Base-by-base conservation (phyloP, 1,140 invertebrate genomes). In the Zeugodacus cucurbitae region DNA sequence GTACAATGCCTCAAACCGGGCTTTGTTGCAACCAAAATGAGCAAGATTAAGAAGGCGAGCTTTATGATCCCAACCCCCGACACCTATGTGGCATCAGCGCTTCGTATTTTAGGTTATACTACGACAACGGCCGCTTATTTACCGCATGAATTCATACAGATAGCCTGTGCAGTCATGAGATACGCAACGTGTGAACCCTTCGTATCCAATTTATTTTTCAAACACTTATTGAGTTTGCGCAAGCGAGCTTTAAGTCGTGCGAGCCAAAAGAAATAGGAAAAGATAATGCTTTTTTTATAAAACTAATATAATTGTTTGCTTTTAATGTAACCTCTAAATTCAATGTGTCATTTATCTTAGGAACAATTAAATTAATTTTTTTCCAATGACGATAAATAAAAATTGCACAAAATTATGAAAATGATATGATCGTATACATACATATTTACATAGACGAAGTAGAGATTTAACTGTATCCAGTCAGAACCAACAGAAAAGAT, bases 21-120 rank as follows among this genome's bases (percentile, higher is more conserved):
- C 32, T 98, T 97, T 90, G 98, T 99, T 0, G 97, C 97, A 6
- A 98, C 98, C 0, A 99, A 98, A 90, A 98, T 99, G 98, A 97
- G 97, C 29, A 97, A 97, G 91, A 97, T 99, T 87, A 95, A 95
- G 57, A 96, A 95, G 89, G 94, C 97, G n/a, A 96, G 96, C 3
- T 95, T 97, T 93, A 96, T 97, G 94, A 96, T 96, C 20, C 98
- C 98, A 1, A 95, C 95, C 0, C 96, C 98, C 0, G 94, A 96
- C 3, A 95, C 94, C 20, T 99, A 96, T 94, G 98, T 98, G 6
- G 94, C 95, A 86, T 95, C 96, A 1, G 96, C 97, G 0, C 93
- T 99, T 8, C 95, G 95, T 89, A 97, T 97, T 22, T 94, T 97
- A 37, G 97, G 97, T 22, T 95, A 97, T 70, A 95, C 96, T 89